Evolutionary conservation across 2,113 vertebrate genomes (phyloP), one percentile per base, ranked within the genome.

Genomic region (Colistium nudipinnis): DNA sequence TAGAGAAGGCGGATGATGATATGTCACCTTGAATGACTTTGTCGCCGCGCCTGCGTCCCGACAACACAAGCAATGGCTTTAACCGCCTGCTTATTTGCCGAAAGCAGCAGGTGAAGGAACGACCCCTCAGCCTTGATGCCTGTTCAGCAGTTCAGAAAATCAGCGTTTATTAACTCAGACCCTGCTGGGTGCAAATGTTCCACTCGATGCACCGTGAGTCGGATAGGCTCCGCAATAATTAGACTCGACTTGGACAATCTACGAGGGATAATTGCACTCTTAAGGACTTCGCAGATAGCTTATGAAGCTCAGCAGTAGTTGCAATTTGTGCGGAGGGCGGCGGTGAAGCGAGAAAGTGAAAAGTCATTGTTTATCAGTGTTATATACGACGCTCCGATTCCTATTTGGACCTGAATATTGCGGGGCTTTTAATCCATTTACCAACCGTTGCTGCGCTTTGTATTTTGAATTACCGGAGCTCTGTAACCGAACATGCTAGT

Each of bases 191-290:
- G 67, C 62, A 87, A 74, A 87, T 62, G 66, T 56, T 62, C 70
- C 72, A 78, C 80, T 80, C 62, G 78, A 75, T 28, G 1, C 67
- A 68, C 65, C 30, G 13, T 35, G 62, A 77, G 61, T 41, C 57
- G 28, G 31, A 63, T 70, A 68, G 35, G 68, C 52, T 80, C 28
- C 67, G 64, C 70, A 85, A 76, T 84, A 86, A 87, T 89, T 80
- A 60, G 75, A 65, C 77, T 63, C 83, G 74, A 81, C 79, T n/a
- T 81, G 78, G 66, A 28, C 76, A 83, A 78, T 86, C 66, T 71
- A 10, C 51, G 62, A 56, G 16, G 69, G 62, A 74, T 86, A 64
- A 86, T 80, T 53, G 62, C 4, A 14, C 57, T 83, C 48, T 70
- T 61, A 66, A 76, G 56, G 80, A 48, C 30, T 22, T 31, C 11